These are phyloP conservation scores for Motacilla alba DNA, from an alignment of 2,113 vertebrate genomes.

Conservation along the genomic window DNA sequence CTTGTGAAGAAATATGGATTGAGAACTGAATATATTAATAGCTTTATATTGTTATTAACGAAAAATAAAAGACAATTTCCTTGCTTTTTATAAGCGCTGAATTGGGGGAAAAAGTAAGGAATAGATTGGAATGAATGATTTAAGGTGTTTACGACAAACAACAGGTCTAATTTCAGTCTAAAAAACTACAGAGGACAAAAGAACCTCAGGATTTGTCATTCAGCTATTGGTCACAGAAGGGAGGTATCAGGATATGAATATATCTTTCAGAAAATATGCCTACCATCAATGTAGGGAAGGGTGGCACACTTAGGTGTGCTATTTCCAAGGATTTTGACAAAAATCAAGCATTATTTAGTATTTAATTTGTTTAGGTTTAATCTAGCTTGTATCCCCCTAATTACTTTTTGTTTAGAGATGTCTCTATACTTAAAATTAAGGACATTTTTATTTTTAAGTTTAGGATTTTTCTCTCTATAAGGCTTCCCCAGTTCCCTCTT, in stretches of 20 bases:
- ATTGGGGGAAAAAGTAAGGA: background rate
- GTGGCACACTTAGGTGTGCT: background rate
- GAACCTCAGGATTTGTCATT: background rate
- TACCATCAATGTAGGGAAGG: background rate
- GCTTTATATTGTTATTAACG: background rate
- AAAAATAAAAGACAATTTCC: background rate
- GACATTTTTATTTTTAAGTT: background rate
- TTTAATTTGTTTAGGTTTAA: constrained; percentile 25
- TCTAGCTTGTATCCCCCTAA: background rate
- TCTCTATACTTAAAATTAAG: background rate
- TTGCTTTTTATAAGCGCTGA: constrained; percentile 38
- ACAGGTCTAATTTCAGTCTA: background rate
- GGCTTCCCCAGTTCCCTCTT: background rate
- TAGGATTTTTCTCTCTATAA: background rate
- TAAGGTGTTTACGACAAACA: constrained; percentile 20
- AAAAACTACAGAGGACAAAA: background rate
- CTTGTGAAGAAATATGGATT: background rate
- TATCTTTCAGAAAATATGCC: background rate
- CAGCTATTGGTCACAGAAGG: background rate
- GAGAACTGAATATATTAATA: background rate
- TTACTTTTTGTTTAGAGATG: background rate
- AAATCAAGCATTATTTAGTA: background rate
- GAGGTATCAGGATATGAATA: background rate
- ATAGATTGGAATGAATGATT: background rate
- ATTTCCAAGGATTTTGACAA: background rate